Conservation (phyloP, 2,888 invertebrate genomes). For the Dasysyrphus tricinctus region DNA sequence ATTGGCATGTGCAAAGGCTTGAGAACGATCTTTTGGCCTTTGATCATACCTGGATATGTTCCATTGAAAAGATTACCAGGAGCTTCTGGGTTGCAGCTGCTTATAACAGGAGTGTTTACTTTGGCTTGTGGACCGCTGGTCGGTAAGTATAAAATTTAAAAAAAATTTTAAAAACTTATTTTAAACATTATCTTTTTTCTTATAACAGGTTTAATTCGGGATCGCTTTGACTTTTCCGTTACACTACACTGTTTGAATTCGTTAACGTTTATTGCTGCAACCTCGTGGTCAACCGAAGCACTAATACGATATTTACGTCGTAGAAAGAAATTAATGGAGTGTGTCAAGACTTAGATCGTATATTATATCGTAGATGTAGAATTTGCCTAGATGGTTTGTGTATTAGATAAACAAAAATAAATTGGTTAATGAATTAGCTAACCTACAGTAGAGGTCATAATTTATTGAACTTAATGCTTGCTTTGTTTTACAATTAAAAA, state of each 20-base stretch:
- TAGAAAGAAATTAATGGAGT: conserved; percentile 64
- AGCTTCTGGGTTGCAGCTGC: conserved; percentile 88
- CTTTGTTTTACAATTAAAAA: conserved; percentile 43
- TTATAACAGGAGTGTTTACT: conserved; percentile 87
- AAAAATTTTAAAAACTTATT: not conserved
- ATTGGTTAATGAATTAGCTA: conserved; percentile 48
- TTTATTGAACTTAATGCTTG: conserved; percentile 57
- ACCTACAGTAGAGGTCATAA: conserved; percentile 58
- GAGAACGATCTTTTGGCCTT: conserved; percentile 89
- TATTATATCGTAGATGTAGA: conserved; percentile 17
- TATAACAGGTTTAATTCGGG: conserved; percentile 87
- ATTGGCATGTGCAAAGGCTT: conserved; percentile 89
- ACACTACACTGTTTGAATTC: conserved; percentile 88
- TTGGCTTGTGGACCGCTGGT: conserved; percentile 87
- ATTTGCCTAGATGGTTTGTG: conserved; percentile 49
- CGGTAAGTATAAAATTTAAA: conserved; percentile 83
- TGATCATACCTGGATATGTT: conserved; percentile 89
- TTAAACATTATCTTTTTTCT: conserved; percentile 78
- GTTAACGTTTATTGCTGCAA: conserved; percentile 86
- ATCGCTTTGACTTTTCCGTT: conserved; percentile 86
- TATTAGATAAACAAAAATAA: conserved; percentile 15
- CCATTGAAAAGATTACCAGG: conserved; percentile 88
- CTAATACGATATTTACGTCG: conserved; percentile 78
- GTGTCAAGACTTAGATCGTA: conserved; percentile 68
- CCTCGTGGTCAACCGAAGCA: conserved; percentile 87